These are phyloP conservation scores for Camponotus floridanus DNA, from an alignment of 1,140 invertebrate species.

Conservation along the genomic window DNA sequence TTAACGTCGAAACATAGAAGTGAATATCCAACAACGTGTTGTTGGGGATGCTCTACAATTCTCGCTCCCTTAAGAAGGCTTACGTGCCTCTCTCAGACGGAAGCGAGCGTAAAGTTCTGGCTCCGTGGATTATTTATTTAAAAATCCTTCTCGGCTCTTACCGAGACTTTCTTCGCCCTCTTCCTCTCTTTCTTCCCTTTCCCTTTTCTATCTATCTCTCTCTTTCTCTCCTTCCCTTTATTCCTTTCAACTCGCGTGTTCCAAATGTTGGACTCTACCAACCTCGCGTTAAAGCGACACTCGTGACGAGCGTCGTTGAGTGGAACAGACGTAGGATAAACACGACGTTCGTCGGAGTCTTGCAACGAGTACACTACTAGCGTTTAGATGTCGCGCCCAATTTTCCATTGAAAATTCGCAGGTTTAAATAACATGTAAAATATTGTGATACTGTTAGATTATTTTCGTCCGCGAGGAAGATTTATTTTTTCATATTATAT, in stretches of 20 bases:
- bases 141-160: conserved; percentile 66
- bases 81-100: conserved; percentile 56
- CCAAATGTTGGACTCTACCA: conserved; percentile 61
- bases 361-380: conserved; percentile 41
- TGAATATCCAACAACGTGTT: conserved; percentile 60
- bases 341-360: conserved; percentile 55
- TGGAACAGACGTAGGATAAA: conserved; percentile 72
- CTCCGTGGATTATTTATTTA: conserved; percentile 72
- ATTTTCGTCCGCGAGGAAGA: not conserved
- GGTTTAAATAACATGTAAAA: conserved; percentile 3
- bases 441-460: conserved; percentile 10
- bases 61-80: conserved; percentile 50
- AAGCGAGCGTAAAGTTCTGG: conserved; percentile 53
- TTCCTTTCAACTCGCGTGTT: conserved; percentile 48
- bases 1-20: conserved; percentile 38
- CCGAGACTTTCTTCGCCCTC: conserved; percentile 15
- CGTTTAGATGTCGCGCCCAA: conserved; percentile 46
- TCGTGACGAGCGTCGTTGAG: conserved; percentile 66
- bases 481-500: not conserved
- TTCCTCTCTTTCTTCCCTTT: too few species aligned
- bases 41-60: conserved; percentile 42
- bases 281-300: conserved; percentile 69
- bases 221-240: not conserved
- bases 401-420: conserved; percentile 32
- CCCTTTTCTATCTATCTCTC: too few species aligned